A percentile compares a stretch with the other conserved stretches of the same genome.
Evolutionary conservation across 2,888 invertebrate genomes (phyloP).

Genomic region (Drosophila acutilabella): DNA sequence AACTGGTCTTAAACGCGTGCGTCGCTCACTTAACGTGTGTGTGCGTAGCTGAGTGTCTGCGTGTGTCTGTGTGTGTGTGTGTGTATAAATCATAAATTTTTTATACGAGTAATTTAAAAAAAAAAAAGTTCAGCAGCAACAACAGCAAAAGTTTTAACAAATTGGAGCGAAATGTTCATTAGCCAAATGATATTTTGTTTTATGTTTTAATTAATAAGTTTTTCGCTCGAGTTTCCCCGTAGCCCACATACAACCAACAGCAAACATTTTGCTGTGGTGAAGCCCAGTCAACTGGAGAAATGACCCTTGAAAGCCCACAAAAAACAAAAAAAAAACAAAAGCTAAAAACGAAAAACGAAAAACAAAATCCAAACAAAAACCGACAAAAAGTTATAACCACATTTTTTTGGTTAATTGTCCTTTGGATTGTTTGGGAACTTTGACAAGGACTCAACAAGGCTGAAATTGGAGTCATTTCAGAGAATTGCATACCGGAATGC

Average conservation of each 20-base stretch:
- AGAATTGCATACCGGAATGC: slow-evolving; percentile 3
- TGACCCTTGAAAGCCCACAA: slow-evolving; percentile 34
- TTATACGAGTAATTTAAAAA: slow-evolving; percentile 56
- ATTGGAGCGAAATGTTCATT: slow-evolving; percentile 44
- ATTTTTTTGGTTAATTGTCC: slow-evolving; percentile 17
- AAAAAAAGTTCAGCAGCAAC: slow-evolving; percentile 30
- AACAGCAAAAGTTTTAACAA: slow-evolving; percentile 13
- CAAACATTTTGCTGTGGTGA: slow-evolving; percentile 30
- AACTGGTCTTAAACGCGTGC: slow-evolving; percentile 65
- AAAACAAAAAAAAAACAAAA: background rate
- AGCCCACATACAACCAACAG: slow-evolving; percentile 30
- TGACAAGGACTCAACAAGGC: slow-evolving; percentile 6
- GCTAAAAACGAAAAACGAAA: background rate
- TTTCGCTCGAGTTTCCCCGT: slow-evolving; percentile 37
- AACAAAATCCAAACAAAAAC: slow-evolving; percentile 2
- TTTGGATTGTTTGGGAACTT: slow-evolving; percentile 16
- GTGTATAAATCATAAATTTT: slow-evolving; percentile 60
- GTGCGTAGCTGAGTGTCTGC: slow-evolving; percentile 22
- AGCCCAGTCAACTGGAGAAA: slow-evolving; percentile 22
- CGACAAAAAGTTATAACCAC: slow-evolving; percentile 19
- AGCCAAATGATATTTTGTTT: slow-evolving; percentile 43
- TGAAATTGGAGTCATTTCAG: background rate
- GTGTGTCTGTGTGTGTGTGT: slow-evolving; percentile 31
- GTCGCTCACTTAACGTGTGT: slow-evolving; percentile 17
- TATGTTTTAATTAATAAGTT: slow-evolving; percentile 65